Percentiles rank a stretch among this genome's conserved stretches.
phyloP scores from a whole-genome alignment of 2,888 invertebrate species.

The Hypena proboscidalis region DNA sequence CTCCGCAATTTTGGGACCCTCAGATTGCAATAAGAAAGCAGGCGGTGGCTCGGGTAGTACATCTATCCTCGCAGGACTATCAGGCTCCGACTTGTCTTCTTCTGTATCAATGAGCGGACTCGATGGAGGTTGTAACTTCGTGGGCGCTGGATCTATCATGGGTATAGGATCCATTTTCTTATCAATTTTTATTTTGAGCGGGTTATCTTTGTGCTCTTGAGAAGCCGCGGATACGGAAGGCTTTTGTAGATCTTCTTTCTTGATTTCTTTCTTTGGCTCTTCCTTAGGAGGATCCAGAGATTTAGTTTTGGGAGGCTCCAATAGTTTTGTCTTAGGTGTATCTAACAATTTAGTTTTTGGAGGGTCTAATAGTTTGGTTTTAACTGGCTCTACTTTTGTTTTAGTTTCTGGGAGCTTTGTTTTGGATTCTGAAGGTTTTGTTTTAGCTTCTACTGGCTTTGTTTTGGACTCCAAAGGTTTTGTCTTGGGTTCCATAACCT shows the following conservation, averaged over 20 bases:
- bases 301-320: constrained; percentile 22
- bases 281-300: constrained; percentile 16
- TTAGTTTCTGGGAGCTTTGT: constrained; percentile 39
- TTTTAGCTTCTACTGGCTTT: constrained; percentile 14
- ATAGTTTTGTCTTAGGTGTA: constrained; percentile 18
- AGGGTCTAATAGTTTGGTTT: constrained; percentile 5
- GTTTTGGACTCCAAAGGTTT: too few species aligned
- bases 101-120: constrained; percentile 79
- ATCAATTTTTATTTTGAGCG: constrained; percentile 41
- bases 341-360: constrained; percentile 10
- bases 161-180: constrained; percentile 46
- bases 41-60: constrained; percentile 80
- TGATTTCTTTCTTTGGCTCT: constrained; percentile 28
- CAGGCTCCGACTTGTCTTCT: constrained; percentile 80
- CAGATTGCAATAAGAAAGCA: constrained; percentile 76
- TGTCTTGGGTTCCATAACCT: constrained; percentile 25
- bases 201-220: constrained; percentile 35
- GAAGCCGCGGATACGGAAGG: constrained; percentile 21
- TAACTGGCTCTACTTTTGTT: constrained; percentile 16
- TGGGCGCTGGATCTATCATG: constrained; percentile 43
- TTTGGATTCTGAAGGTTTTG: constrained; percentile 12
- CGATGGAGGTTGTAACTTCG: constrained; percentile 66
- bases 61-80: constrained; percentile 78
- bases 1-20: constrained; percentile 86
- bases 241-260: constrained; percentile 35